Conservation (phyloP, 2,113 vertebrate species). For the Hiodon tergisus region DNA sequence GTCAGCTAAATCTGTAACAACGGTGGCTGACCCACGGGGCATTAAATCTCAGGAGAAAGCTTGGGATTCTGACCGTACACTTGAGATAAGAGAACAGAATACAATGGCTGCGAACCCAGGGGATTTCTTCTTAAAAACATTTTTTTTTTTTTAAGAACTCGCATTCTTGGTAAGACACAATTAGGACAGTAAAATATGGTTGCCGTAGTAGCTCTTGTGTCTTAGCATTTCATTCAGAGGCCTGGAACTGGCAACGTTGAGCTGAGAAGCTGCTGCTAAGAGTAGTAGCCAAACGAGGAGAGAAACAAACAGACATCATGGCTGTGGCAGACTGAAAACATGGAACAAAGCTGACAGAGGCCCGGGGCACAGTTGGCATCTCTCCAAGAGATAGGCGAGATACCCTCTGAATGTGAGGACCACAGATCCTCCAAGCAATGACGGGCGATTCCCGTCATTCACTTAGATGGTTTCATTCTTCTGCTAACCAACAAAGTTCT, state of each 20-base stretch:
- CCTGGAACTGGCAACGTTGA: no score
- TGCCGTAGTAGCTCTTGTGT: no score
- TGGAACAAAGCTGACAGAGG: constrained; percentile 28
- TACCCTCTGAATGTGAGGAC: no score
- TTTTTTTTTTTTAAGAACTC: no score
- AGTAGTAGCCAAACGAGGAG: not conserved
- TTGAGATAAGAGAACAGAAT: not conserved
- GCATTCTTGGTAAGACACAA: no score
- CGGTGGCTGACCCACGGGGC: not conserved
- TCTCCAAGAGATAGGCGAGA: not conserved
- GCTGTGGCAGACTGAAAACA: constrained; percentile 38
- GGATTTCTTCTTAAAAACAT: not conserved
- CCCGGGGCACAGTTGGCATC: constrained; percentile 18
- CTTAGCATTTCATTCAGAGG: no score
- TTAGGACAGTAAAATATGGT: no score
- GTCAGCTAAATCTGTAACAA: not conserved
- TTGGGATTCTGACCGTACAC: not conserved
- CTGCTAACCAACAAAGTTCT: no score
- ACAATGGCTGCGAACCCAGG: not conserved
- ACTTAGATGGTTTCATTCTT: no score
- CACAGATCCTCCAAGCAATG: no score
- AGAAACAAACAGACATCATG: constrained; percentile 38
- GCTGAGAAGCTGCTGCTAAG: not conserved
- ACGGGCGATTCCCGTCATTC: no score
- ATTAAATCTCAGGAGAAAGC: not conserved